phyloP scores from a whole-genome alignment of 2,888 invertebrate genomes.

The Metellina segmentata region DNA sequence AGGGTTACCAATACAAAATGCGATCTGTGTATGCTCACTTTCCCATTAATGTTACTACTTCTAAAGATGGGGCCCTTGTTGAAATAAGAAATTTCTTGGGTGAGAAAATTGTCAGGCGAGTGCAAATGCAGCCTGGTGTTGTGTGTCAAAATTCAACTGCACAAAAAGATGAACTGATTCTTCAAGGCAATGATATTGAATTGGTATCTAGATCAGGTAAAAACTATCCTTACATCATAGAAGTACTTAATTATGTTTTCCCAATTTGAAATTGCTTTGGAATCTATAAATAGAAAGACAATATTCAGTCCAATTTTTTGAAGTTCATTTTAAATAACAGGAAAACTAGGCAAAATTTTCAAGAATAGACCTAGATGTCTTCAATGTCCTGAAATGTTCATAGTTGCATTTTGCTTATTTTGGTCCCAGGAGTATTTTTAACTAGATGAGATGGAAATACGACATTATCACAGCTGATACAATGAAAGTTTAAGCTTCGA shows the following conservation, averaged over 20 bases:
- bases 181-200: constrained; percentile 97
- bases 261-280: no score
- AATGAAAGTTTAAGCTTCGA: no score
- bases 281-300: no score
- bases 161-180: constrained; percentile 98
- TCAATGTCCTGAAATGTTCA: no score
- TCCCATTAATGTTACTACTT: constrained; percentile 98
- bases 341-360: no score
- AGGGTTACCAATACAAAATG: constrained; percentile 99
- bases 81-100: constrained; percentile 99
- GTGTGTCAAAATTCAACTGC: constrained; percentile 94
- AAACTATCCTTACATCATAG: background rate
- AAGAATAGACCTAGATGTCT: no score
- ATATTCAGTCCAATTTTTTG: no score
- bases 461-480: no score
- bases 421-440: no score
- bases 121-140: constrained; percentile 97
- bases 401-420: no score
- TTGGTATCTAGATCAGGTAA: constrained; percentile 95
- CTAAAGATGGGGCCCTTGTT: constrained; percentile 91
- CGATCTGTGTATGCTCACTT: constrained; percentile 99
- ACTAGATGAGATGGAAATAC: no score
- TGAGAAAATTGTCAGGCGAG: constrained; percentile 97
- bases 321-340: no score
- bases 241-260: background rate